Percentiles rank a stretch among this genome's conserved stretches.
These are phyloP conservation scores for Falco peregrinus DNA, from an alignment of 2,797 vertebrate genomes.

Conservation along the genomic window DNA sequence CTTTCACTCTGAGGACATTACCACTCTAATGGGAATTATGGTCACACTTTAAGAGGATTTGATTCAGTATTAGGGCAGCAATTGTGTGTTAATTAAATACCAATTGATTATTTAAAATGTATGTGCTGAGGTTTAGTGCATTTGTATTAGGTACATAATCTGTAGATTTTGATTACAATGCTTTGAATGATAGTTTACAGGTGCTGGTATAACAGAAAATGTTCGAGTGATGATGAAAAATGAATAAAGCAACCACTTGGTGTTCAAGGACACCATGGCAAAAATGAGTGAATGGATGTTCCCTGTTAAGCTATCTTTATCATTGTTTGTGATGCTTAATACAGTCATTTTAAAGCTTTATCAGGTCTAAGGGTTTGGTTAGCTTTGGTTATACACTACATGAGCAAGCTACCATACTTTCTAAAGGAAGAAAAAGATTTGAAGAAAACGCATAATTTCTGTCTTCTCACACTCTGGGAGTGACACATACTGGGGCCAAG, in stretches of 20 bases:
- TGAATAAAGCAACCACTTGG: background rate
- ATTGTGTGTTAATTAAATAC: constrained; percentile 64
- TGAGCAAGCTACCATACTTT: background rate
- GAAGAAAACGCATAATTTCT: background rate
- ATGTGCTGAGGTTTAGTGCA: background rate
- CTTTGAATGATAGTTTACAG: background rate
- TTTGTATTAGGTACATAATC: background rate
- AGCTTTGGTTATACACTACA: background rate
- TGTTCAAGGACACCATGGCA: background rate
- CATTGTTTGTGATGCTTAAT: background rate
- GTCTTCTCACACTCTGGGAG: background rate
- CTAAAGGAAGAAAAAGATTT: background rate
- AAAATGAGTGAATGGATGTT: background rate
- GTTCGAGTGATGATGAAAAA: background rate
- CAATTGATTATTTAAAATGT: constrained; percentile 60
- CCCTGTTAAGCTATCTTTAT: background rate
- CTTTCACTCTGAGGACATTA: constrained; percentile 53
- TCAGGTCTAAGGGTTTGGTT: background rate
- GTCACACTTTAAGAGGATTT: constrained; percentile 69
- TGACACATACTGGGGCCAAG: background rate
- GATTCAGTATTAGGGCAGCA: constrained; percentile 21
- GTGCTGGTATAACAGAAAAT: background rate
- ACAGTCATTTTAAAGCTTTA: background rate
- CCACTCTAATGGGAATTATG: constrained; percentile 51
- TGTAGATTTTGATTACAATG: background rate